A percentile compares a stretch with the other conserved stretches of the same genome.
phyloP scores from a whole-genome alignment of 2,113 vertebrate genomes.

The Seriola rivoliana region DNA sequence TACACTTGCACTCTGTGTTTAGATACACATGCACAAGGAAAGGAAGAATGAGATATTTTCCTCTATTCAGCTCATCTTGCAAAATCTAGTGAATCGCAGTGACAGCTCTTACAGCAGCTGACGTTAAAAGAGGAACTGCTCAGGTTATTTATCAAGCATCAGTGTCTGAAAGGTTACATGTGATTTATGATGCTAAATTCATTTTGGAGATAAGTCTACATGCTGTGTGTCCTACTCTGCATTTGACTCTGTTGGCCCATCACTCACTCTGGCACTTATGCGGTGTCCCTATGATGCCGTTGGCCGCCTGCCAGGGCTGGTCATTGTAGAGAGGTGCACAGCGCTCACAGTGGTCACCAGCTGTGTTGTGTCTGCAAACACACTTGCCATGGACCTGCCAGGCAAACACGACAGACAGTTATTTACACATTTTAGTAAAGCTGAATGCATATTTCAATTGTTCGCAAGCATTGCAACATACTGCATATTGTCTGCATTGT shows the following conservation, averaged over 20 bases:
- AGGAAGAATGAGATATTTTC: neutral
- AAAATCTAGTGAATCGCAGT: neutral
- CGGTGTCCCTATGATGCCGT: slow-evolving; percentile 88
- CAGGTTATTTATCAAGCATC: slow-evolving; percentile 23
- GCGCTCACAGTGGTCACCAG: slow-evolving; percentile 92
- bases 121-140: slow-evolving; percentile 16
- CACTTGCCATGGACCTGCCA: slow-evolving; percentile 94
- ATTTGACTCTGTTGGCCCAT: slow-evolving; percentile 57
- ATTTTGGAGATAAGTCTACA: slow-evolving; percentile 47
- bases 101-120: slow-evolving; percentile 14
- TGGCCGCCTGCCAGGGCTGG: slow-evolving; percentile 92
- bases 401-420: slow-evolving; percentile 20
- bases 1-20: slow-evolving; percentile 92
- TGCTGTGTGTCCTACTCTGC: slow-evolving; percentile 46
- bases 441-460: neutral
- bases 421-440: neutral
- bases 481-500: no score
- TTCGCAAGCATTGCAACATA: neutral
- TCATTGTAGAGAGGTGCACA: slow-evolving; percentile 93
- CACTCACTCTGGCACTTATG: slow-evolving; percentile 92
- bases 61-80: slow-evolving; percentile 1
- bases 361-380: slow-evolving; percentile 95
- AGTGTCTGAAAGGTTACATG: slow-evolving; percentile 23
- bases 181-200: slow-evolving; percentile 57
- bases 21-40: slow-evolving; percentile 3